Evolutionary conservation across 2,797 vertebrate species (phyloP), one percentile per base, ranked within the genome.

Genomic region (Artibeus jamaicensis): DNA sequence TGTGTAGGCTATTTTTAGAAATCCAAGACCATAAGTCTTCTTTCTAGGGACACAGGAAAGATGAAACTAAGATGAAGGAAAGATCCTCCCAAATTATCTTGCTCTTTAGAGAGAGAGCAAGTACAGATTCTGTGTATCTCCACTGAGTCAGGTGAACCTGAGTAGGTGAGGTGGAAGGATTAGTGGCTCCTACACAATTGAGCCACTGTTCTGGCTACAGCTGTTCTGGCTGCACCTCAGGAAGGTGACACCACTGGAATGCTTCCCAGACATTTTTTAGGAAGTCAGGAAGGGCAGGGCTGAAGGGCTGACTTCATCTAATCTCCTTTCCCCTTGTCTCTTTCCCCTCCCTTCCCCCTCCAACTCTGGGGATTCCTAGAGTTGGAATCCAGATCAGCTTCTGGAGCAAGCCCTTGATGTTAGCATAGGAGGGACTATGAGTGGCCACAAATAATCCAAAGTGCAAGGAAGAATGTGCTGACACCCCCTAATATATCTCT

Each of bases 151-250:
- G 11, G 12, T 32, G 39, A 26, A 22, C 12, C 12, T 83, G 39
- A 19, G 32, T 1, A 42, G 81, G 32, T 86, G 29, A 34, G 9
- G 22, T 14, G 29, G 62, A 55, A 81, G 73, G 1, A 15, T 81
- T 26, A 57, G 32, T 68, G 32, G 14, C 59, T 24, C 10, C 24
- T 46, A 19, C 55, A 89, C 6, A 78, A 79, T 34, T 53, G 65
- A 81, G 29, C 37, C 34, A 73, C 29, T 87, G 3, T n/a, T 79
- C 18, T 86, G 55, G 74, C 46, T 65, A 73, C 79, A 86, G 83
- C 22, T 73, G 73, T 81, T 81, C 37, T n/a, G n/a, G n/a, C n/a
- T n/a, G n/a, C n/a, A n/a, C 1, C 16, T 74, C 46, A 53, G 34
- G 34, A 91, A 68, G 12, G 9, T 39, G 3, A 57, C 39, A 12